These are phyloP conservation scores for Muschampia plurimacula DNA, from an alignment of 2,888 invertebrate species.

Conservation along the genomic window DNA sequence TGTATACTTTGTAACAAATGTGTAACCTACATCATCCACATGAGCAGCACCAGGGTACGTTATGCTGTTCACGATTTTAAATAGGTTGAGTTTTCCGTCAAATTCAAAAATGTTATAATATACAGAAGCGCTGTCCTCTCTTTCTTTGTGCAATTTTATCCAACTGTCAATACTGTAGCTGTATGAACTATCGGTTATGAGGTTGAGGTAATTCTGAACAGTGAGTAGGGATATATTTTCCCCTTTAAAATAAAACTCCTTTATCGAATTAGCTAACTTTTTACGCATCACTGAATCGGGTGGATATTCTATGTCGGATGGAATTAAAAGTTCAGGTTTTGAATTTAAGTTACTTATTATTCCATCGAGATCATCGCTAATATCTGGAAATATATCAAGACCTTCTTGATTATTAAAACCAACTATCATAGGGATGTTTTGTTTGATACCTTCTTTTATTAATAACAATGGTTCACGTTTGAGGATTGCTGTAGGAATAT, in stretches of 20 bases:
- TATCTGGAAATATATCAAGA: neutral
- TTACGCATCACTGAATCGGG: neutral
- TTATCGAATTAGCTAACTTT: slow-evolving; percentile 1
- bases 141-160: slow-evolving; percentile 3
- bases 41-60: slow-evolving; percentile 16
- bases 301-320: slow-evolving; percentile 12
- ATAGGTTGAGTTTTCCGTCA: slow-evolving; percentile 10
- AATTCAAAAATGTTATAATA: neutral
- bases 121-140: slow-evolving; percentile 5
- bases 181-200: slow-evolving; percentile 1
- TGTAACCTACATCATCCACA: neutral
- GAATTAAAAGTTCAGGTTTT: neutral
- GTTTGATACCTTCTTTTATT: slow-evolving; percentile 1
- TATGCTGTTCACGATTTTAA: neutral
- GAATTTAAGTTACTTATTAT: neutral
- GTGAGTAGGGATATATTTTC: neutral
- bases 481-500: neutral
- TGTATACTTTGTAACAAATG: neutral
- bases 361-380: neutral
- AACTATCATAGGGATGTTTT: neutral
- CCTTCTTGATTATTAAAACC: slow-evolving; percentile 22
- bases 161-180: neutral
- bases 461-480: neutral
- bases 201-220: slow-evolving; percentile 8
- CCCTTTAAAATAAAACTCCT: slow-evolving; percentile 13